A percentile compares a stretch with the other conserved stretches of the same genome.
phyloP scores from a whole-genome alignment of 2,888 invertebrate species.

The Petrophora chlorosata region DNA sequence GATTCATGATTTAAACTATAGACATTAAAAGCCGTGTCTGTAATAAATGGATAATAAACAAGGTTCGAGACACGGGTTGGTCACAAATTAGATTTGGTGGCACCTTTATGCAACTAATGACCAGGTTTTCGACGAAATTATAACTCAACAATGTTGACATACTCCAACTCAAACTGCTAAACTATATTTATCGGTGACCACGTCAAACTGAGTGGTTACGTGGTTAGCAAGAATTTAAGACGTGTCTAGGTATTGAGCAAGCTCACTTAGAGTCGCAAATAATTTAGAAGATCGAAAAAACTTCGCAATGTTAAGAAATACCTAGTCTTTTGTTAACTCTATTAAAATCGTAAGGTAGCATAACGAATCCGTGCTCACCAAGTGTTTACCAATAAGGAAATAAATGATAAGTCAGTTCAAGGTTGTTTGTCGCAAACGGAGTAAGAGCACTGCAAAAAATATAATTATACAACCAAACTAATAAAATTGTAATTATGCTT shows the following conservation, averaged over 20 bases:
- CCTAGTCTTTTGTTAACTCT: constrained; percentile 20
- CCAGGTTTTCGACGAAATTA: constrained; percentile 13
- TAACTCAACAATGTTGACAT: not conserved
- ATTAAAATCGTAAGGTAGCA: constrained; percentile 28
- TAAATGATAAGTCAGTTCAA: constrained; percentile 67
- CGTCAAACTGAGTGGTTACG: not conserved
- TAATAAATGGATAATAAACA: constrained; percentile 42
- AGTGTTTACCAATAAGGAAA: constrained; percentile 66
- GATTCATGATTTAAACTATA: constrained; percentile 5
- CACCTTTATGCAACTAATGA: constrained; percentile 39
- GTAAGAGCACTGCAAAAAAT: constrained; percentile 44
- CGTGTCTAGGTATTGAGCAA: constrained; percentile 3
- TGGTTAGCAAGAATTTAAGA: constrained; percentile 1
- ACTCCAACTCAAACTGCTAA: not conserved
- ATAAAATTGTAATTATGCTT: constrained; percentile 12
- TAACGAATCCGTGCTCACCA: constrained; percentile 41
- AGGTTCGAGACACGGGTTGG: constrained; percentile 25
- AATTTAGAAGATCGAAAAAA: constrained; percentile 10
- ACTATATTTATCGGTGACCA: not conserved
- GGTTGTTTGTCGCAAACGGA: constrained; percentile 54
- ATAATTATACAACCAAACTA: constrained; percentile 40
- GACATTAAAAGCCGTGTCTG: constrained; percentile 20
- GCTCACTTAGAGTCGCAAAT: not conserved
- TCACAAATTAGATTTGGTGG: constrained; percentile 35
- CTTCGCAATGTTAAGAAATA: constrained; percentile 13